These are phyloP conservation scores for Rafetus swinhoei DNA, from an alignment of 2,113 vertebrate genomes.

Conservation along the genomic window DNA sequence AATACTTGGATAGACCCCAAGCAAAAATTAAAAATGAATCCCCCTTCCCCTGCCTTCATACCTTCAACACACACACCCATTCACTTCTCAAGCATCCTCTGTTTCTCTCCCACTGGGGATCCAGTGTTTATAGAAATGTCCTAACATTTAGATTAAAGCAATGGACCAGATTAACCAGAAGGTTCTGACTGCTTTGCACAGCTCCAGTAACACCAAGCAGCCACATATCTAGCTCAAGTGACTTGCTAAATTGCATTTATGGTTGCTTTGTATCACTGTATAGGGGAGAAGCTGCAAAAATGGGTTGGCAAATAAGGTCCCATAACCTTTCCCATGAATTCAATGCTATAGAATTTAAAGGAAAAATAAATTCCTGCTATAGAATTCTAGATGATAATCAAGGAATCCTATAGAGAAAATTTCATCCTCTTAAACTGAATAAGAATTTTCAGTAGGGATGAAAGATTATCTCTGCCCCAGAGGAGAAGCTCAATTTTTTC, in stretches of 20 bases:
- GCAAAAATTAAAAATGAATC: not conserved
- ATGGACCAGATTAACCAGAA: not conserved
- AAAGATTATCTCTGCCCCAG: rapidly evolving
- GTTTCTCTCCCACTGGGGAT: not conserved
- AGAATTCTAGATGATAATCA: not conserved
- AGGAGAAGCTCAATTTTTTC: not conserved
- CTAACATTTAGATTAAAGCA: not conserved
- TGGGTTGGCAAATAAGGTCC: not conserved
- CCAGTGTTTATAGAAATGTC: not conserved
- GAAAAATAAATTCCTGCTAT: not conserved
- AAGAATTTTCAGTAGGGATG: not conserved
- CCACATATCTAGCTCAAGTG: not conserved
- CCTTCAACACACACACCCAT: not conserved
- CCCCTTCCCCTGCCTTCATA: not conserved
- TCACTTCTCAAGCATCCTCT: not conserved
- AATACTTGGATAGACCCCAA: rapidly evolving
- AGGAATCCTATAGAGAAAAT: not conserved
- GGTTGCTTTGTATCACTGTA: not conserved
- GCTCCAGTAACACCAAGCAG: not conserved
- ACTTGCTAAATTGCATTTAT: not conserved
- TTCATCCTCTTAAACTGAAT: not conserved
- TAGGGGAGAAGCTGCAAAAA: not conserved
- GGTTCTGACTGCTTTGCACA: not conserved
- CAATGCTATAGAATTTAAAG: not conserved
- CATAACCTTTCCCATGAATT: not conserved